Conservation (phyloP, 2,888 invertebrate genomes). For the Mythimna pallens region DNA sequence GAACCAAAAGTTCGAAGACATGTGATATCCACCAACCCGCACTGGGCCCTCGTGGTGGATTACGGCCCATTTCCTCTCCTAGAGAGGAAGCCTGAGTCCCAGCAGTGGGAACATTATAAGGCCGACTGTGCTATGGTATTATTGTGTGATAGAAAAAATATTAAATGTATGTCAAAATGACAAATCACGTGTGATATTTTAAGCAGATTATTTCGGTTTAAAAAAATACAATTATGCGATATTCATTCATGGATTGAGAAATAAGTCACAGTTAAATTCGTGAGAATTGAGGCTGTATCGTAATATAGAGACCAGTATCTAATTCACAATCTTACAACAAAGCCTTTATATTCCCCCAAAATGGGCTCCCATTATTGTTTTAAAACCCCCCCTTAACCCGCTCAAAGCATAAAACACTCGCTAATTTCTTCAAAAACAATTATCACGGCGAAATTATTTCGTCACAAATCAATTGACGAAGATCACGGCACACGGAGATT, state of each 20-base stretch:
- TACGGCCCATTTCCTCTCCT: too few species aligned
- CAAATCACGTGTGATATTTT: not conserved
- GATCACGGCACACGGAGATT: conserved; percentile 86
- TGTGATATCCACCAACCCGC: too few species aligned
- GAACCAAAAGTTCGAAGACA: too few species aligned
- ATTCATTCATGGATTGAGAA: not conserved
- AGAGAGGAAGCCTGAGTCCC: too few species aligned
- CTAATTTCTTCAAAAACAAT: conserved; percentile 59
- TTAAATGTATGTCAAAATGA: not conserved
- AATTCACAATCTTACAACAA: not conserved
- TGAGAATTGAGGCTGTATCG: not conserved
- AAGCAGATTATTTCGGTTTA: not conserved
- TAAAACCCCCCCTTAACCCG: not conserved
- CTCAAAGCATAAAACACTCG: conserved; percentile 46
- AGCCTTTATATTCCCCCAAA: not conserved
- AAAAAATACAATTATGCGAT: too few species aligned
- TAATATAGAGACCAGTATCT: not conserved
- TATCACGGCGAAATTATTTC: conserved; percentile 65
- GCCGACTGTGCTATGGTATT: too few species aligned
- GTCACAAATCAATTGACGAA: conserved; percentile 81
- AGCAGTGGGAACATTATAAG: too few species aligned
- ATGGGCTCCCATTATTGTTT: not conserved
- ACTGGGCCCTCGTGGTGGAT: too few species aligned
- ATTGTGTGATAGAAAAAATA: too few species aligned
- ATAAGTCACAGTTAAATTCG: not conserved